Base-by-base conservation (phyloP, 2,888 invertebrate species). In the Amorpha juglandis region DNA sequence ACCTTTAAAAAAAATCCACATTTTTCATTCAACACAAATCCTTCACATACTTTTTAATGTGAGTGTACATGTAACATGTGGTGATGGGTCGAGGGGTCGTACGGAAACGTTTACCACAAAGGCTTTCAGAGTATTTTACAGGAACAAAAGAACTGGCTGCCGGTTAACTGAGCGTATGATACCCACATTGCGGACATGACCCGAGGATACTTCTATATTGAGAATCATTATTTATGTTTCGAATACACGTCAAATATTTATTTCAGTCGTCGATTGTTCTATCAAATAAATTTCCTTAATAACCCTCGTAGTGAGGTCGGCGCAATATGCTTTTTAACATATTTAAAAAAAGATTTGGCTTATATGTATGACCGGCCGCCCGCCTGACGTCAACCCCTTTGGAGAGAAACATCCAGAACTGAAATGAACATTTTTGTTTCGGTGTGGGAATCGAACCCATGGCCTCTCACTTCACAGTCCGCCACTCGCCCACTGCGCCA, bases 61-160 rank as follows among this genome's bases (percentile, higher is more conserved):
- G 27, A 27, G 27, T 27, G 27, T 14, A 9, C n/a, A 21, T 27
- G 21, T 38, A 21, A 19, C n/a, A 33, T 48, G 27, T 66, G 64
- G 63, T n/a, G 53, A 65, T 27, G 66, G 69, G 71, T 75, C 73
- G 68, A 68, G 72, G 47, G 65, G 64, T 74, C 78, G 76, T 67
- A 74, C 75, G 78, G 78, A 79, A 80, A 78, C 77, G 71, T 75
- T 79, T 74, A 72, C 71, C 74, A 73, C 77, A 79, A 79, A 78
- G 75, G 75, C 77, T 80, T 81, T 81, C 75, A 77, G 69, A 68
- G 74, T 69, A 70, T 77, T 77, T 78, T 74, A 72, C 69, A 65
- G 66, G 72, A 74, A 84, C 80, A 84, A 84, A 83, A 81, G 82
- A 77, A 76, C 74, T 69, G 71, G 68, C 67, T 70, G 71, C 55